Evolutionary conservation across 2,888 invertebrate genomes (phyloP).

Genomic region (Pandemis corylana): DNA sequence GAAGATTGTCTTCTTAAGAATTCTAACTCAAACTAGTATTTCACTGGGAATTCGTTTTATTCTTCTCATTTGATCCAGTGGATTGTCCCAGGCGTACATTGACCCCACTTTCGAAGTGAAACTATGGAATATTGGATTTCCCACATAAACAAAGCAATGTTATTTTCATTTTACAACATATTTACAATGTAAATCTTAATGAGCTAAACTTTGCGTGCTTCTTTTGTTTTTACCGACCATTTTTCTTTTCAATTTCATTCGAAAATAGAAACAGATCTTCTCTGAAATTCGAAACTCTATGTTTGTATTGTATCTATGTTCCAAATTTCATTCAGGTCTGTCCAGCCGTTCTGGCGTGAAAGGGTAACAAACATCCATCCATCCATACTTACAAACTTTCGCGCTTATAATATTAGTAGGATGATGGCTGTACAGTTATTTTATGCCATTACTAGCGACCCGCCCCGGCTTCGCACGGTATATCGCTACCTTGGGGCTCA

Average conservation of each 20-base stretch:
- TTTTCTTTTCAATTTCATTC: not conserved
- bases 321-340: no score
- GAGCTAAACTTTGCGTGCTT: not conserved
- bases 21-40: not conserved
- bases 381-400: no score
- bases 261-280: no score
- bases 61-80: not conserved
- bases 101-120: conserved; percentile 38
- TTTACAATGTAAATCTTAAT: not conserved
- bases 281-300: no score
- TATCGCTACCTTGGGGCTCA: no score
- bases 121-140: conserved; percentile 23
- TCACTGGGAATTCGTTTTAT: not conserved
- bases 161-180: not conserved
- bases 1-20: not conserved
- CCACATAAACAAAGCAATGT: conserved; percentile 21
- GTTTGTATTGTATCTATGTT: no score
- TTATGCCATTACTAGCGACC: no score
- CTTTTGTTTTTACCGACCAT: not conserved
- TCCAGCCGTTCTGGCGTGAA: no score
- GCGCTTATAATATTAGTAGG: no score
- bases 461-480: no score
- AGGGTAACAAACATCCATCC: no score
- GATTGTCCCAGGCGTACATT: conserved; percentile 12
- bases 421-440: no score